Evolutionary conservation across 2,888 invertebrate genomes (phyloP).

Genomic region (Mythimna pallens): DNA sequence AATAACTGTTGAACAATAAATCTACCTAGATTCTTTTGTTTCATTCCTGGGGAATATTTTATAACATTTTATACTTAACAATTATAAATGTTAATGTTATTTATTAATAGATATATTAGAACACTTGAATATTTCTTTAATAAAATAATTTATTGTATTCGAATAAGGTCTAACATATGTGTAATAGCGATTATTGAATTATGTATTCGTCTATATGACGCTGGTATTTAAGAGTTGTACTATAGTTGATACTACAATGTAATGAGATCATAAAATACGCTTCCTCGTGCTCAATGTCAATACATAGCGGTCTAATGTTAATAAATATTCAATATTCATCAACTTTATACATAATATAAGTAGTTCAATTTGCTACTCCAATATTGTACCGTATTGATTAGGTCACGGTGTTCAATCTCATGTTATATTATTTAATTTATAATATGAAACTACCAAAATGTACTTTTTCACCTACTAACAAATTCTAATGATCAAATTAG

Average conservation of each 20-base stretch:
- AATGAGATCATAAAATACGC: conserved; percentile 80
- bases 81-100: conserved; percentile 78
- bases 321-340: conserved; percentile 66
- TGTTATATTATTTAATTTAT: conserved; percentile 70
- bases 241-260: conserved; percentile 75
- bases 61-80: conserved; percentile 69
- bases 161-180: conserved; percentile 84
- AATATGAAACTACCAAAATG: conserved; percentile 71
- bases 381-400: conserved; percentile 69
- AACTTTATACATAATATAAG: conserved; percentile 64
- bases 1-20: conserved; percentile 67
- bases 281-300: conserved; percentile 89
- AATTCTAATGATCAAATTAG: conserved; percentile 73
- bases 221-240: conserved; percentile 84
- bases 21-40: conserved; percentile 72
- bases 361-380: conserved; percentile 70
- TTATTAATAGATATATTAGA: conserved; percentile 75
- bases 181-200: conserved; percentile 75
- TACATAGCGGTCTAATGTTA: conserved; percentile 85
- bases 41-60: conserved; percentile 77
- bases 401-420: conserved; percentile 86
- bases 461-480: conserved; percentile 77
- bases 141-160: conserved; percentile 81
- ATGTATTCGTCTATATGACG: conserved; percentile 87
- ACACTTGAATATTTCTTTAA: conserved; percentile 82